Evolutionary conservation across 2,797 vertebrate genomes (phyloP).

Genomic region (Tympanoctomys barrerae): DNA sequence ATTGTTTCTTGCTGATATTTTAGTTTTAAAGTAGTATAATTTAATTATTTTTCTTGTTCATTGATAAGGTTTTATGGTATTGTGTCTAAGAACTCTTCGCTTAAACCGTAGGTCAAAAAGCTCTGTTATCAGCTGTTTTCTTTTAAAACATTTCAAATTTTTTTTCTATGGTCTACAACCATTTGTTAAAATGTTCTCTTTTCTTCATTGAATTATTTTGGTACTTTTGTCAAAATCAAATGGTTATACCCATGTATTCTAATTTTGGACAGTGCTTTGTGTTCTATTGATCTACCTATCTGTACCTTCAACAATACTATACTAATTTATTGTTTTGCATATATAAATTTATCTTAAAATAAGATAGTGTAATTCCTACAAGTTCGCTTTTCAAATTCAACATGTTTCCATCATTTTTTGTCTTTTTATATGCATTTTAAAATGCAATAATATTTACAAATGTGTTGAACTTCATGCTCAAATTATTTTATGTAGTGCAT

Average conservation of each 20-base stretch:
- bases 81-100: neutral
- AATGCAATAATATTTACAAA: neutral
- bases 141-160: conserved; percentile 49
- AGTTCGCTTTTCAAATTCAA: neutral
- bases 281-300: neutral
- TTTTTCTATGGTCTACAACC: conserved; percentile 15
- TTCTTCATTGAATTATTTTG: conserved; percentile 25
- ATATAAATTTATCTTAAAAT: neutral
- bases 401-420: neutral
- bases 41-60: neutral
- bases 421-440: neutral
- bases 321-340: neutral
- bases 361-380: neutral
- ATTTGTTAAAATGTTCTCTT: conserved; percentile 28
- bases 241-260: neutral
- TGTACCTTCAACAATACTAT: neutral
- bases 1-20: neutral
- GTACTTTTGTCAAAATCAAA: conserved; percentile 40
- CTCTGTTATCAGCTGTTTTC: conserved; percentile 48
- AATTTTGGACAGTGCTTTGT: conserved; percentile 36
- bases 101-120: conserved; percentile 31
- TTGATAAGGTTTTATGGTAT: neutral
- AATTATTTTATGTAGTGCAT: neutral
- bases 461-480: neutral
- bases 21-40: neutral